A percentile compares a stretch with the other conserved stretches of the same genome.
Evolutionary conservation across 2,797 vertebrate genomes (phyloP).

Genomic region (Rhadinocentrus ornatus): DNA sequence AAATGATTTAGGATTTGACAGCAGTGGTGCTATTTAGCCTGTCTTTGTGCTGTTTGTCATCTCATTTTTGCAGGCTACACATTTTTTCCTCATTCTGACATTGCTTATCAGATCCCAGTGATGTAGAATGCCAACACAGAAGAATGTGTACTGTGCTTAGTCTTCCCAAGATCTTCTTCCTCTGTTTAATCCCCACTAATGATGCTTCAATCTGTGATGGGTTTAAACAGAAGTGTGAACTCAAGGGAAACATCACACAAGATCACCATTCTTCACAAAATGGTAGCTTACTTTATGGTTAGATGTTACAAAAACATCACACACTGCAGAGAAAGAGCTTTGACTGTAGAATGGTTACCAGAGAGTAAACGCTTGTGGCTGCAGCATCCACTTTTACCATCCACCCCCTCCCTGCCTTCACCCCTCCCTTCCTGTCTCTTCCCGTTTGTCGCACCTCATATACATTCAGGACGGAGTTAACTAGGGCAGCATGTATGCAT

Average conservation of each 20-base stretch:
- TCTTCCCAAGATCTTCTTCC: constrained; percentile 2
- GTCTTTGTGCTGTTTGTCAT: constrained; percentile 9
- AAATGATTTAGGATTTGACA: constrained; percentile 1
- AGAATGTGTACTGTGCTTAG: background rate
- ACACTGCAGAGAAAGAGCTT: constrained; percentile 27
- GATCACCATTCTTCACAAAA: background rate
- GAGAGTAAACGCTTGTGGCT: constrained; percentile 23
- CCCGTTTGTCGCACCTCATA: constrained; percentile 43
- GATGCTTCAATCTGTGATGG: background rate
- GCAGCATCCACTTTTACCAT: constrained; percentile 32
- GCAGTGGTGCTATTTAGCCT: background rate
- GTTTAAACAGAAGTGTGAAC: constrained; percentile 3
- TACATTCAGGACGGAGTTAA: constrained; percentile 35
- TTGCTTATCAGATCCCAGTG: background rate
- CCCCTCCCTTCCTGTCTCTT: constrained; percentile 42
- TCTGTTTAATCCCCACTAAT: constrained; percentile 9
- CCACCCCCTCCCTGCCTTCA: constrained; percentile 10
- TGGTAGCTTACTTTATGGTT: constrained; percentile 6
- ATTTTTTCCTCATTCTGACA: constrained; percentile 1
- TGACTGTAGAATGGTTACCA: constrained; percentile 28
- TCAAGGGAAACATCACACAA: background rate
- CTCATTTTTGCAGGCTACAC: constrained; percentile 20
- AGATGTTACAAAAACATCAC: constrained; percentile 18
- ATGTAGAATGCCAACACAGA: constrained; percentile 11
- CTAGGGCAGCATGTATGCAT: constrained; percentile 22